A percentile compares a stretch with the other conserved stretches of the same genome.
phyloP scores from a whole-genome alignment of 2,113 vertebrate genomes.

The Mustelus asterias region DNA sequence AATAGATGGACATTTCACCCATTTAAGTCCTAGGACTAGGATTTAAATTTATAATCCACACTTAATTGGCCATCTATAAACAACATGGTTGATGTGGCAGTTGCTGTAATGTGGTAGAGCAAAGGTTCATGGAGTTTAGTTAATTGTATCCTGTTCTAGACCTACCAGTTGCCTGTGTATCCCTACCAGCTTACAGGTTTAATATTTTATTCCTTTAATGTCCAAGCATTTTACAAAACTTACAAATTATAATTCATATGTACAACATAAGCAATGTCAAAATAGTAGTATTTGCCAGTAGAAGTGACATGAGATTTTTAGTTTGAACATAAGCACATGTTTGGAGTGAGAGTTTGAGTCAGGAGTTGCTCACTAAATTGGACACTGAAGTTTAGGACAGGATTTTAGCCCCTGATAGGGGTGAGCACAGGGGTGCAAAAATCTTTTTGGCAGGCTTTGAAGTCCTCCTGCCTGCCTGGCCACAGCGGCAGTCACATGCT shows the following conservation, averaged over 20 bases:
- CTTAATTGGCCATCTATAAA: background rate
- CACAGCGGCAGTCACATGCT: no score
- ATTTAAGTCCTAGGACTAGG: background rate
- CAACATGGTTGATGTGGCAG: background rate
- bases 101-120: background rate
- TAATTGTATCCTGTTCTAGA: background rate
- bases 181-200: background rate
- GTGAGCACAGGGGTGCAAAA: no score
- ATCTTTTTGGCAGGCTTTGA: no score
- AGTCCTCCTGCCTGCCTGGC: no score
- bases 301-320: background rate
- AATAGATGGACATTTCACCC: background rate
- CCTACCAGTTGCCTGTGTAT: background rate
- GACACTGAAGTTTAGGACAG: no score
- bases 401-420: no score
- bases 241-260: background rate
- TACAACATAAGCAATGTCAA: background rate
- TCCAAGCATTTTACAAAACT: background rate
- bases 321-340: background rate
- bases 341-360: no score
- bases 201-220: background rate
- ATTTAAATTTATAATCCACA: background rate
- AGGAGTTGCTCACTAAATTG: no score
- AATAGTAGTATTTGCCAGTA: no score
- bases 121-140: background rate